Percentiles rank a stretch among this genome's conserved stretches.
Evolutionary conservation across 2,888 invertebrate species (phyloP).

Genomic region (Synergus japonicus): DNA sequence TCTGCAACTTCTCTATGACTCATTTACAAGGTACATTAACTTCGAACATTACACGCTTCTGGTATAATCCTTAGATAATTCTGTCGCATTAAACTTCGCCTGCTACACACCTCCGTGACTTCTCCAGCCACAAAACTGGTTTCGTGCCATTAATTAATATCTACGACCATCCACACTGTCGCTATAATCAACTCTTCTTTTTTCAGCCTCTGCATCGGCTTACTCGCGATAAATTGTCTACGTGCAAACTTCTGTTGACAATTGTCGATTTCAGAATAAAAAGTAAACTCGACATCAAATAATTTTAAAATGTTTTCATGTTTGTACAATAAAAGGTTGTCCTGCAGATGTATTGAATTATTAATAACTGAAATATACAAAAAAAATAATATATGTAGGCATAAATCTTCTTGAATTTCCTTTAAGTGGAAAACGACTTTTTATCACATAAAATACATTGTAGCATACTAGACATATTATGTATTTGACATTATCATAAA

Average conservation of each 20-base stretch:
- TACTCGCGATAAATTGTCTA: conserved; percentile 3
- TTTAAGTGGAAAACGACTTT: not conserved
- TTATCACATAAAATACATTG: conserved; percentile 23
- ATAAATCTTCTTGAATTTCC: not conserved
- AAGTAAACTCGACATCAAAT: not conserved
- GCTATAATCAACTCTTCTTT: conserved; percentile 40
- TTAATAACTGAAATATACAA: too few relatives aligned
- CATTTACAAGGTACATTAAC: conserved; percentile 57
- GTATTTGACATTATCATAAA: not conserved
- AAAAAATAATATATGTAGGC: too few relatives aligned
- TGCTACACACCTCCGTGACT: conserved; percentile 47
- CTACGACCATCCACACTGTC: conserved; percentile 52
- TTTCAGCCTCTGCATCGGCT: conserved; percentile 13
- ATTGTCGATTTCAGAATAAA: not conserved
- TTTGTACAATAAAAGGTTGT: too few relatives aligned
- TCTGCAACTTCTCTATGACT: conserved; percentile 35
- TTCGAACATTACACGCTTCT: conserved; percentile 55
- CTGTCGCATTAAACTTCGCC: conserved; percentile 60
- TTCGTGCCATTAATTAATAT: conserved; percentile 61
- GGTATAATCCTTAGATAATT: conserved; percentile 57
- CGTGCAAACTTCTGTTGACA: conserved; percentile 18
- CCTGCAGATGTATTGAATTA: too few relatives aligned
- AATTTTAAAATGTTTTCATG: not conserved
- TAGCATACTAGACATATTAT: not conserved
- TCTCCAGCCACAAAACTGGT: conserved; percentile 57